Conservation (phyloP, 1,140 invertebrate species). For the Lerema accius region DNA sequence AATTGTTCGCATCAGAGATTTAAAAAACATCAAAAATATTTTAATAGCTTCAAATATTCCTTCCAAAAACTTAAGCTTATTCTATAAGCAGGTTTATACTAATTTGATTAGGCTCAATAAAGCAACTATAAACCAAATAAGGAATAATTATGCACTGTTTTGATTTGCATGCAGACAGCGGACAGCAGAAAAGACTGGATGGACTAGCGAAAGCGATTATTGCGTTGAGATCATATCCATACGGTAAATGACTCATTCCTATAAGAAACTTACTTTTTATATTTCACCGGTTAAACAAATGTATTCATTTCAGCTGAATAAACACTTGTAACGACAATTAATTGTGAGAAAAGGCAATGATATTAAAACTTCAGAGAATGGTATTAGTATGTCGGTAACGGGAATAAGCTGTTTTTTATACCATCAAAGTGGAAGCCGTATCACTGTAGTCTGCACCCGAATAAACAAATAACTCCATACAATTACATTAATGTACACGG, state of each 20-base stretch:
- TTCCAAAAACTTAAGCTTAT: too few species aligned
- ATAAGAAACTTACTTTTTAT: slow-evolving; percentile 17
- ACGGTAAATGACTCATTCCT: slow-evolving; percentile 13
- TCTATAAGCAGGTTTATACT: too few species aligned
- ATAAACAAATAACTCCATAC: too few species aligned
- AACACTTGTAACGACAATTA: slow-evolving; percentile 36
- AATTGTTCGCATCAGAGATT: too few species aligned
- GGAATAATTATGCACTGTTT: not conserved
- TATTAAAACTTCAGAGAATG: slow-evolving; percentile 35
- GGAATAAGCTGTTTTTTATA: slow-evolving; percentile 45
- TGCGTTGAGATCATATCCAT: slow-evolving; percentile 23
- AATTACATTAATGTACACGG: too few species aligned
- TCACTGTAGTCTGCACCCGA: slow-evolving; percentile 4
- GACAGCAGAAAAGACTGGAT: not conserved
- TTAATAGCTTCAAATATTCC: too few species aligned
- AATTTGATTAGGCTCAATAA: too few species aligned
- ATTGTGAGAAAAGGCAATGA: slow-evolving; percentile 56
- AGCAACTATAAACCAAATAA: too few species aligned
- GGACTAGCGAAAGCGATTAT: slow-evolving; percentile 8
- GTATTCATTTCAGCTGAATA: slow-evolving; percentile 19
- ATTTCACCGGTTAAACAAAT: slow-evolving; percentile 2
- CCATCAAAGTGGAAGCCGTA: slow-evolving; percentile 17
- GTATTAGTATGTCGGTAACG: slow-evolving; percentile 48
- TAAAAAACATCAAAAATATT: too few species aligned
- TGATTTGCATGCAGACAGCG: not conserved